These are phyloP conservation scores for Nebria salina DNA, from an alignment of 2,888 invertebrate species.

Conservation along the genomic window DNA sequence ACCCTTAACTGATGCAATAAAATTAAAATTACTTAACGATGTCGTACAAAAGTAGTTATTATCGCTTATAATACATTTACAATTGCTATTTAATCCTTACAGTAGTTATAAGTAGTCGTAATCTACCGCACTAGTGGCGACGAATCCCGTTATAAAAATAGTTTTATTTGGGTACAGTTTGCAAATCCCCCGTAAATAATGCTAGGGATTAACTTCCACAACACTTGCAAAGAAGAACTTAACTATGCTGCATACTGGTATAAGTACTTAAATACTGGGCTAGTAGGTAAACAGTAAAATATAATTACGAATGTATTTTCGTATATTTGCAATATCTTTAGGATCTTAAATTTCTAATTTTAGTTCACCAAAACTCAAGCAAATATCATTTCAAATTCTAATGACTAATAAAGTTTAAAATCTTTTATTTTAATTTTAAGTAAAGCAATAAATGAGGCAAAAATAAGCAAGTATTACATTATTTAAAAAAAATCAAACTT, in stretches of 20 bases:
- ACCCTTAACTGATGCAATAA: background rate
- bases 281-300: background rate
- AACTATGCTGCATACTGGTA: too few species aligned
- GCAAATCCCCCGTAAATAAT: slow-evolving; percentile 2
- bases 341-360: background rate
- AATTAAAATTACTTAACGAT: background rate
- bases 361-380: too few species aligned
- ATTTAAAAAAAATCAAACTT: too few species aligned
- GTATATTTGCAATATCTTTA: background rate
- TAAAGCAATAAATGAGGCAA: too few species aligned
- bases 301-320: slow-evolving; percentile 1
- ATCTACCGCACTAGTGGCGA: slow-evolving; percentile 5
- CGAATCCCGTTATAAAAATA: slow-evolving; percentile 5
- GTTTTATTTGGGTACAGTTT: slow-evolving; percentile 20
- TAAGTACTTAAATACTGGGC: background rate
- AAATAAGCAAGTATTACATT: too few species aligned
- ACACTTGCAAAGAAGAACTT: background rate
- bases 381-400: too few species aligned
- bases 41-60: background rate
- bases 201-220: slow-evolving; percentile 3
- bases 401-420: too few species aligned
- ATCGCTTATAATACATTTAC: slow-evolving; percentile 8
- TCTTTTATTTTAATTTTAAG: too few species aligned
- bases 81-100: slow-evolving; percentile 4
- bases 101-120: background rate